phyloP scores from a whole-genome alignment of 2,888 invertebrate genomes.

The Stenurella melanura region DNA sequence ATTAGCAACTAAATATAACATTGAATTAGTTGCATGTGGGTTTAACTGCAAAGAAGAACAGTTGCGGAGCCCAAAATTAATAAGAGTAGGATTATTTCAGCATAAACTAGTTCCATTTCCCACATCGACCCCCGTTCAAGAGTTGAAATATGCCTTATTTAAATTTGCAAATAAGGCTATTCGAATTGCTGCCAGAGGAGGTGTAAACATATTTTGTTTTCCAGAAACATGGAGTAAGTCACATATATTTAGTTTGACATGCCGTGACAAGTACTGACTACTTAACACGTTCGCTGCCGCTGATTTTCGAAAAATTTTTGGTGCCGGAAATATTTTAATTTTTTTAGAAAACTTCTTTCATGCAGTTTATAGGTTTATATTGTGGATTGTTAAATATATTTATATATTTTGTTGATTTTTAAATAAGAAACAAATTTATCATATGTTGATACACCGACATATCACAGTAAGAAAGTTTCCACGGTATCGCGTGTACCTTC shows the following conservation, averaged over 20 bases:
- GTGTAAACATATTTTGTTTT: constrained; percentile 92
- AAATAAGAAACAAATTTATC: no score
- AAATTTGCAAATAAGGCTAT: constrained; percentile 84
- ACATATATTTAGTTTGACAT: not conserved
- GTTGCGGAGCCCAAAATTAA: constrained; percentile 80
- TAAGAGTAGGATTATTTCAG: constrained; percentile 91
- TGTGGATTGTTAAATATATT: no score
- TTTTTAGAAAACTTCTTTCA: no score
- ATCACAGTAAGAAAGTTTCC: no score
- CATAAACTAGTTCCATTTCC: constrained; percentile 88
- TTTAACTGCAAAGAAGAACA: constrained; percentile 83
- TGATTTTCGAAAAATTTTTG: no score
- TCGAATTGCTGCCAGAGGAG: constrained; percentile 83
- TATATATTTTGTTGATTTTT: no score
- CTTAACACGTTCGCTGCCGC: no score
- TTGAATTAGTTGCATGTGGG: constrained; percentile 85
- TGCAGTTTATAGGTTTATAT: no score
- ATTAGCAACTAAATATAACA: constrained; percentile 75
- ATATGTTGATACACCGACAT: no score
- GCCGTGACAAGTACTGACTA: not conserved
- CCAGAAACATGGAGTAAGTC: constrained; percentile 97
- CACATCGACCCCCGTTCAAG: constrained; percentile 81
- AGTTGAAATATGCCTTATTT: constrained; percentile 87
- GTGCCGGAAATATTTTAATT: no score
- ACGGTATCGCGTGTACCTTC: no score